Conservation (phyloP, 2,888 invertebrate genomes). For the Uropetala carovei region DNA sequence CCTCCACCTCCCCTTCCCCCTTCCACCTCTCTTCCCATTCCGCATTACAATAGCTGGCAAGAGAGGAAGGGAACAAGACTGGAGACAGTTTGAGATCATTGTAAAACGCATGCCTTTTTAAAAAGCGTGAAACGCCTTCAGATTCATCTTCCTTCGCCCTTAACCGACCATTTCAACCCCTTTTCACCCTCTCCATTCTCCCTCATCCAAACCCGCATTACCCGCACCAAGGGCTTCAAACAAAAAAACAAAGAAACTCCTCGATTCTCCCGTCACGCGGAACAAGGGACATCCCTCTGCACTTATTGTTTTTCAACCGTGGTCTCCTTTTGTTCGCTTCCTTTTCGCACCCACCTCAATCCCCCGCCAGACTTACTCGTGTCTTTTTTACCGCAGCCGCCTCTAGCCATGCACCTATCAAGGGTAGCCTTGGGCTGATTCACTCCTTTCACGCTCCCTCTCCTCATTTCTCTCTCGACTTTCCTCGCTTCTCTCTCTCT, state of each 20-base stretch:
- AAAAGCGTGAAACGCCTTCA: constrained; percentile 43
- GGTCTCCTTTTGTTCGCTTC: constrained; percentile 8
- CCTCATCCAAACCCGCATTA: not conserved
- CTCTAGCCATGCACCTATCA: not conserved
- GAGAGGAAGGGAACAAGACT: not conserved
- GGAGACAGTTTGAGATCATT: not conserved
- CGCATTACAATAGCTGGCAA: not conserved
- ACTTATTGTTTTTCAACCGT: constrained; percentile 50
- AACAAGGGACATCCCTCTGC: not conserved
- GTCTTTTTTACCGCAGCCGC: constrained; percentile 20
- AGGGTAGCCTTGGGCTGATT: not conserved
- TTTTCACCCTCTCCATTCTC: not conserved
- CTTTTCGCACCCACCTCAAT: not conserved
- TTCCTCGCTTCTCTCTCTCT: not conserved
- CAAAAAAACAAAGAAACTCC: constrained; percentile 40
- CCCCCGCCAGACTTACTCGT: not conserved
- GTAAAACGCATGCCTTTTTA: not conserved
- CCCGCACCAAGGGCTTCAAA: not conserved
- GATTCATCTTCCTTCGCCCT: not conserved
- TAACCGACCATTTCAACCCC: not conserved
- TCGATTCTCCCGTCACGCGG: constrained; percentile 46
- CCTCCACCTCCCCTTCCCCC: not conserved
- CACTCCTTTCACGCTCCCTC: not conserved
- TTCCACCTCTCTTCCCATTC: not conserved
- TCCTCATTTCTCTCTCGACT: not conserved